phyloP scores from a whole-genome alignment of 2,113 vertebrate genomes.

The Coryphaenoides rupestris region DNA sequence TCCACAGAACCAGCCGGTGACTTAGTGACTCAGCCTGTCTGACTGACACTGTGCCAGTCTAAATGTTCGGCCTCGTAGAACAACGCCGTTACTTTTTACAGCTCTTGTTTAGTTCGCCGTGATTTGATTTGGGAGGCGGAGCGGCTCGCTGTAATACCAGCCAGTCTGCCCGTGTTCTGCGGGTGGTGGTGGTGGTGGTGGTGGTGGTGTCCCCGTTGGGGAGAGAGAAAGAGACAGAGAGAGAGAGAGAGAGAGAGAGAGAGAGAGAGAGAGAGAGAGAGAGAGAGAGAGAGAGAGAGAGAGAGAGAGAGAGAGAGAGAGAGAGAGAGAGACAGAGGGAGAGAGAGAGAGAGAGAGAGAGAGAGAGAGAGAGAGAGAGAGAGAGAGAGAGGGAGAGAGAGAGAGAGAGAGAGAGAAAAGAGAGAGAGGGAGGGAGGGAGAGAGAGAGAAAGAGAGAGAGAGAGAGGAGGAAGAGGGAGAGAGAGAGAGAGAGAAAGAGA shows the following conservation, averaged over 20 bases:
- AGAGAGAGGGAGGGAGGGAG: no score
- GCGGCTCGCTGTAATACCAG: slow-evolving; percentile 41
- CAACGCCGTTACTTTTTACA: slow-evolving; percentile 62
- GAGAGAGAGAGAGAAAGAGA: slow-evolving; percentile 20
- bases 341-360: slow-evolving; percentile 9
- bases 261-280: no score
- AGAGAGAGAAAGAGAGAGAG: slow-evolving; percentile 21
- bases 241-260: slow-evolving; percentile 28
- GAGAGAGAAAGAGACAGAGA: slow-evolving; percentile 20
- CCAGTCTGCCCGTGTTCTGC: slow-evolving; percentile 32
- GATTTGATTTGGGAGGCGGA: slow-evolving; percentile 60
- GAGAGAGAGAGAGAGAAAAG: slow-evolving; percentile 7
- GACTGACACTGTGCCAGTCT: not conserved
- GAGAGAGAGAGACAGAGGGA: slow-evolving; percentile 5
- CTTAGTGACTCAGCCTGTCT: slow-evolving; percentile 38
- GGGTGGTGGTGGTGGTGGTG: no score
- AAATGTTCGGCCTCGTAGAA: slow-evolving; percentile 53
- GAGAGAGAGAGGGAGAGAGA: slow-evolving; percentile 20
- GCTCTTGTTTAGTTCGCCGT: slow-evolving; percentile 61
- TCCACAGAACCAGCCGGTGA: slow-evolving; percentile 56
- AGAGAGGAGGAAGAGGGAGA: no score
- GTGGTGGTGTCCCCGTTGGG: slow-evolving; percentile 36
- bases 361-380: not conserved
- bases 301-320: slow-evolving; percentile 22
- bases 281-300: slow-evolving; percentile 9